Evolutionary conservation across 2,113 vertebrate genomes (phyloP).

Genomic region (Corydoras maculifer): DNA sequence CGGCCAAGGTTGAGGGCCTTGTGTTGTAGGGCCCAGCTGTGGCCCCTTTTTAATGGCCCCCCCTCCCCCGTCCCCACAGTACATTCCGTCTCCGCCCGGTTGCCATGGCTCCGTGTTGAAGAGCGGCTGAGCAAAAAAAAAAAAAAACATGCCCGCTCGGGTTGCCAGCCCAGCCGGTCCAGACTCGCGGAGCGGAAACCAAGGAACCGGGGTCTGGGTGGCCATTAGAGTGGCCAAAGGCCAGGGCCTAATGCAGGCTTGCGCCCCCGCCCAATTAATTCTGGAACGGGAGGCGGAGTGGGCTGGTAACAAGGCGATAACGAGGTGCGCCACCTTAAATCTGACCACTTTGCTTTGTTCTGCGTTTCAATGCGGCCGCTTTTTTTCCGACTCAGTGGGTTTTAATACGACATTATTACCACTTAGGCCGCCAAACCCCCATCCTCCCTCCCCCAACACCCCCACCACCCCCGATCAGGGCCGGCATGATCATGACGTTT

Average conservation of each 20-base stretch:
- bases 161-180: slow-evolving; percentile 40
- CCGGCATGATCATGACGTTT: no score
- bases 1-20: slow-evolving; percentile 43
- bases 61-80: neutral
- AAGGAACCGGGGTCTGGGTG: slow-evolving; percentile 49
- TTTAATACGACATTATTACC: no score
- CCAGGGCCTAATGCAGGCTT: slow-evolving; percentile 68
- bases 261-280: slow-evolving; percentile 52
- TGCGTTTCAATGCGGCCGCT: neutral
- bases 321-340: slow-evolving; percentile 16
- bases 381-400: neutral
- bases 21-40: slow-evolving; percentile 43
- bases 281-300: slow-evolving; percentile 4
- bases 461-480: no score
- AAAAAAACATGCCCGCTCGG: slow-evolving; percentile 8
- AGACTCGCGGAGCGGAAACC: slow-evolving; percentile 49
- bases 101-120: slow-evolving; percentile 39
- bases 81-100: neutral
- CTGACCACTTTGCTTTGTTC: slow-evolving; percentile 11
- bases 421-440: no score
- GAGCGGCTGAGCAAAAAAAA: slow-evolving; percentile 30
- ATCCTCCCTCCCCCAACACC: no score
- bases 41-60: slow-evolving; percentile 40
- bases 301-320: slow-evolving; percentile 29
- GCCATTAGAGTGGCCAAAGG: slow-evolving; percentile 64